Evolutionary conservation across 1,140 invertebrate species (phyloP).

Genomic region (Lasioglossum albipes): DNA sequence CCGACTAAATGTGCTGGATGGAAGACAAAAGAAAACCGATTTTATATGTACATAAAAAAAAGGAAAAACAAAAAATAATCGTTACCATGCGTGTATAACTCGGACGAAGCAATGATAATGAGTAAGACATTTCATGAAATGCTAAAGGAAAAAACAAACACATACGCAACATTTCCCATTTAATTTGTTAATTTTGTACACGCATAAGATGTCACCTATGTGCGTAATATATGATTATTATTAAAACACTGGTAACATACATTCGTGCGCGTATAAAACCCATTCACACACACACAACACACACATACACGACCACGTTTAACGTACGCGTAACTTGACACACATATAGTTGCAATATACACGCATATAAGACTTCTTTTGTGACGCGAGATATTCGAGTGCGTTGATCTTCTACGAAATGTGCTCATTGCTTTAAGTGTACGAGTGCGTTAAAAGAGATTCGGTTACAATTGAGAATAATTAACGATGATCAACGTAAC

Average conservation of each 20-base stretch:
- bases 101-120: conserved; percentile 28
- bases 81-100: conserved; percentile 49
- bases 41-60: conserved; percentile 71
- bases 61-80: conserved; percentile 26
- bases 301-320: neutral
- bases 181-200: conserved; percentile 38
- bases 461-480: conserved; percentile 25
- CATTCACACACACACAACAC: neutral
- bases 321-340: neutral
- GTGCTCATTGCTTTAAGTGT: conserved; percentile 44
- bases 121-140: conserved; percentile 18
- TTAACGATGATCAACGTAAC: conserved; percentile 36
- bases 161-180: conserved; percentile 15
- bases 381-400: conserved; percentile 16
- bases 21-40: conserved; percentile 59
- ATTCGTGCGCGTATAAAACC: neutral
- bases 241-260: neutral
- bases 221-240: conserved; percentile 14
- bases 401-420: conserved; percentile 9
- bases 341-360: neutral
- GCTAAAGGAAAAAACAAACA: conserved; percentile 11
- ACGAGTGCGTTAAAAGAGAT: conserved; percentile 41
- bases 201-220: conserved; percentile 1
- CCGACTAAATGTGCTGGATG: conserved; percentile 57
- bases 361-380: conserved; percentile 21